Conservation (phyloP, 2,888 invertebrate genomes). For the Crepidodera aurea region DNA sequence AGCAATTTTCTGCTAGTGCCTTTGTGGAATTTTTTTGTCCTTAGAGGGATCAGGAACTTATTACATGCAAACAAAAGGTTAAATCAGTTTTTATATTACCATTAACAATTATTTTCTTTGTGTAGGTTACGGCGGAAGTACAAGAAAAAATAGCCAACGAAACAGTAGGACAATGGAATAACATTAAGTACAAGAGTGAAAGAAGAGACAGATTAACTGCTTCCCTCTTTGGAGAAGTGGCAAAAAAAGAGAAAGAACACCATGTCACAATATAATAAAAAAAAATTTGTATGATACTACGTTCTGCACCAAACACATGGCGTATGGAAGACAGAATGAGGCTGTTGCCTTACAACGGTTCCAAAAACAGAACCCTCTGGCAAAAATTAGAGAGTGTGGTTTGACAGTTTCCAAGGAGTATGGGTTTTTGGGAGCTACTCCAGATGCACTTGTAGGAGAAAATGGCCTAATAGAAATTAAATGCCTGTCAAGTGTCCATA, state of each 20-base stretch:
- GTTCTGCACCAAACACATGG: too few relatives aligned
- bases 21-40: too few relatives aligned
- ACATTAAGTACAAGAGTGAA: background rate
- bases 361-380: background rate
- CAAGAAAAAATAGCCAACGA: background rate
- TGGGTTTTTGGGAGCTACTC: background rate
- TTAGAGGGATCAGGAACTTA: too few relatives aligned
- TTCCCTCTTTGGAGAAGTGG: background rate
- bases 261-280: background rate
- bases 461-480: too few relatives aligned
- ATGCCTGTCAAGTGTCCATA: too few relatives aligned
- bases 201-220: too few relatives aligned
- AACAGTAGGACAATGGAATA: background rate
- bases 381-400: background rate
- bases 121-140: background rate
- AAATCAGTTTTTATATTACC: too few relatives aligned
- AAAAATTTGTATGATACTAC: background rate
- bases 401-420: background rate
- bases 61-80: too few relatives aligned
- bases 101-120: too few relatives aligned
- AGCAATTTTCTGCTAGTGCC: too few relatives aligned
- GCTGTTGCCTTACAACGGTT: background rate
- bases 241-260: background rate
- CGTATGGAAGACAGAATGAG: background rate
- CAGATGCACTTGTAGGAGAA: background rate